A percentile compares a stretch with the other conserved stretches of the same genome.
phyloP scores from a whole-genome alignment of 64 coral and sea anemone species.

The Trachythela sp. region DNA sequence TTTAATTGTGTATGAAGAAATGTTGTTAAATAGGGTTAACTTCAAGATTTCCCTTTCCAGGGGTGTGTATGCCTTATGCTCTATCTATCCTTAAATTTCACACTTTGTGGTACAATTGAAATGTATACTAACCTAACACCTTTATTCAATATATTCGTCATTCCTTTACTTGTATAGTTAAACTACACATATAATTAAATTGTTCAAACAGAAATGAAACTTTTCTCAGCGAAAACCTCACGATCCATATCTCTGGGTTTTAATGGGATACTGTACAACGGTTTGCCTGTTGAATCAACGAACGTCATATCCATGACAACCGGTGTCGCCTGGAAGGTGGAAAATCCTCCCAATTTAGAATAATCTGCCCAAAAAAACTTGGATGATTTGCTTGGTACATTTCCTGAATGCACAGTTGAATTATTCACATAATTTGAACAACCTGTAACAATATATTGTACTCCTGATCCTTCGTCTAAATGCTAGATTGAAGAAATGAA shows the following conservation, averaged over 20 bases:
- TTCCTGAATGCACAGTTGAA: background rate
- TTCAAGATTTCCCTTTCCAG: too few relatives aligned
- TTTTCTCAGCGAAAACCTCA: background rate
- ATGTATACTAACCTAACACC: too few relatives aligned
- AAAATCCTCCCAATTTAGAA: background rate
- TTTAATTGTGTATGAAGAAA: too few relatives aligned
- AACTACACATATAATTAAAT: too few relatives aligned
- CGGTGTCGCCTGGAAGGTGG: background rate
- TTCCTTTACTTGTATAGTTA: too few relatives aligned
- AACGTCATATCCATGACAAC: background rate
- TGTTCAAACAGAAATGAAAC: background rate
- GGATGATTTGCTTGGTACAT: background rate
- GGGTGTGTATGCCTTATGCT: too few relatives aligned
- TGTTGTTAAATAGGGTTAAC: too few relatives aligned
- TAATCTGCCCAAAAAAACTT: constrained; percentile 15
- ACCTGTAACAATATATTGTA: constrained; percentile 5
- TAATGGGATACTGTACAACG: background rate
- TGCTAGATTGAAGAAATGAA: background rate
- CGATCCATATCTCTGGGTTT: background rate
- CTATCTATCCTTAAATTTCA: too few relatives aligned
- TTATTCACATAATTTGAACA: background rate
- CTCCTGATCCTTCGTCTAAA: background rate
- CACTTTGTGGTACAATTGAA: too few relatives aligned
- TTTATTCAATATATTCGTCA: too few relatives aligned
- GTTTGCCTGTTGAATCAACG: background rate